Percentiles rank a stretch among this genome's conserved stretches.
Evolutionary conservation across 2,113 vertebrate species (phyloP).

Genomic region (Climacteris rufus): DNA sequence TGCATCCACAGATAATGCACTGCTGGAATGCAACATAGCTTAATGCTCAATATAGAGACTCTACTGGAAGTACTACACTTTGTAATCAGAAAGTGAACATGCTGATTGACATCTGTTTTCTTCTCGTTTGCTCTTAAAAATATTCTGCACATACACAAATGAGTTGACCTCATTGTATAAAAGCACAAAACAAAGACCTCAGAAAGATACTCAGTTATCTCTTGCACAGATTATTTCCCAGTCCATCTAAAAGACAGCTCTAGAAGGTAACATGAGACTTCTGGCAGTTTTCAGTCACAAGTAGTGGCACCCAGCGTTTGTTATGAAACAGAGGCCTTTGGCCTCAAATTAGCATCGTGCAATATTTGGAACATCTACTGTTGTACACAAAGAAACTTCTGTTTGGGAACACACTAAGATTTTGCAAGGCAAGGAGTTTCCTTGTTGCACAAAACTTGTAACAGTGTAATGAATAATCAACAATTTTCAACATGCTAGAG

Average conservation of each 20-base stretch:
- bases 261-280: slow-evolving; percentile 1
- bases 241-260: background rate
- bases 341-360: slow-evolving; percentile 46
- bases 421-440: slow-evolving; percentile 41
- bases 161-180: background rate
- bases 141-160: background rate
- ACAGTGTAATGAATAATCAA: slow-evolving; percentile 42
- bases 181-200: background rate
- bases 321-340: slow-evolving; percentile 61
- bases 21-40: background rate
- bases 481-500: slow-evolving; percentile 45
- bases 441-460: slow-evolving; percentile 56
- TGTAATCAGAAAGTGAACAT: background rate
- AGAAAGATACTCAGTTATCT: background rate
- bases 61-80: background rate
- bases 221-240: background rate
- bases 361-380: slow-evolving; percentile 50
- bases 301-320: background rate
- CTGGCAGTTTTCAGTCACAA: background rate
- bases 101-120: background rate
- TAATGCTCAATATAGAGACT: background rate
- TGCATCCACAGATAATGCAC: background rate
- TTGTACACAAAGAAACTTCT: slow-evolving; percentile 52
- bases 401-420: slow-evolving; percentile 34
- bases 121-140: background rate